A percentile compares a stretch with the other conserved stretches of the same genome.
phyloP scores from a whole-genome alignment of 2,888 invertebrate species.

The Agrypnus murinus region DNA sequence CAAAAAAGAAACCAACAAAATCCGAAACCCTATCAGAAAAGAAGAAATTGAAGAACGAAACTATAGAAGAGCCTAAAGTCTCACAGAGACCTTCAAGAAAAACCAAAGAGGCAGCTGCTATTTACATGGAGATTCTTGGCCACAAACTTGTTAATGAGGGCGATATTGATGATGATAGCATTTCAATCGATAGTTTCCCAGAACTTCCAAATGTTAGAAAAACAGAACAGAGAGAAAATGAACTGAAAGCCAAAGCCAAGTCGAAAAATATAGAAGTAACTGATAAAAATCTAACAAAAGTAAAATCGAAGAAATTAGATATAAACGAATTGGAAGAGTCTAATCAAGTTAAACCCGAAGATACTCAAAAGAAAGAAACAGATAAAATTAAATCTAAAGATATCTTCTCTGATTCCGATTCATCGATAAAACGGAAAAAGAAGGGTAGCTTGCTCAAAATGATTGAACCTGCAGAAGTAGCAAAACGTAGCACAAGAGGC shows the following conservation, averaged over 20 bases:
- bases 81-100: slow-evolving; percentile 77
- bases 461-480: slow-evolving; percentile 2
- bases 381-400: not conserved
- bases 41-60: slow-evolving; percentile 32
- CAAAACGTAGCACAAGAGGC: slow-evolving; percentile 1
- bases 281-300: slow-evolving; percentile 28
- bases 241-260: slow-evolving; percentile 73
- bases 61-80: slow-evolving; percentile 33
- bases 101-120: slow-evolving; percentile 84
- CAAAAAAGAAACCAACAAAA: slow-evolving; percentile 43
- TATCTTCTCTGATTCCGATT: slow-evolving; percentile 17
- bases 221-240: slow-evolving; percentile 76
- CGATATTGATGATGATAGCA: slow-evolving; percentile 77
- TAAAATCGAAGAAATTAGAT: not conserved
- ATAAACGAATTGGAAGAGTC: not conserved
- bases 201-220: slow-evolving; percentile 79
- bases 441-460: too few species aligned
- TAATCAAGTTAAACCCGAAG: not conserved
- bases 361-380: not conserved
- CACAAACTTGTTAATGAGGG: slow-evolving; percentile 79
- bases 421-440: slow-evolving; percentile 57
- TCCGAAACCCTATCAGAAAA: slow-evolving; percentile 35
- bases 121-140: slow-evolving; percentile 83
- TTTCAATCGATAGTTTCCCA: slow-evolving; percentile 80
- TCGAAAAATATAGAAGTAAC: slow-evolving; percentile 61